Percentiles rank a stretch among this genome's conserved stretches.
phyloP scores from a whole-genome alignment of 2,888 invertebrate genomes.

The Heliconius ismenius region DNA sequence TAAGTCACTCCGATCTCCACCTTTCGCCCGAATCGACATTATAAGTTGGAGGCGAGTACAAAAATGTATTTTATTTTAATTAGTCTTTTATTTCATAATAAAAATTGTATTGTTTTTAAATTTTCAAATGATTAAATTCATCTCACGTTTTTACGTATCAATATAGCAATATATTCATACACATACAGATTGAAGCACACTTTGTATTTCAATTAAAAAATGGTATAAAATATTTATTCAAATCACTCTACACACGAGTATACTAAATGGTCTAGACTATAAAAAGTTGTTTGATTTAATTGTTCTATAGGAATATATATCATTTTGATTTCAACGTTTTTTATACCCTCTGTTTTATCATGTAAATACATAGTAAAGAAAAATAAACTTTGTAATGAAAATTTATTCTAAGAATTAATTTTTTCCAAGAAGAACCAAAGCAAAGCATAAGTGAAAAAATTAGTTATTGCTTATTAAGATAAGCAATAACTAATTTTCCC shows the following conservation, averaged over 20 bases:
- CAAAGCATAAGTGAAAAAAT: no score
- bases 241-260: not conserved
- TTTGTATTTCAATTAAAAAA: slow-evolving; percentile 1
- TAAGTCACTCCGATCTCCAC: not conserved
- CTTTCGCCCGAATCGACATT: not conserved
- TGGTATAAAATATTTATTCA: not conserved
- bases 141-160: not conserved
- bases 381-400: no score
- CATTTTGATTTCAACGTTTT: not conserved
- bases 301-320: not conserved
- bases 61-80: not conserved
- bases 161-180: not conserved
- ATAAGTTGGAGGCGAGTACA: not conserved
- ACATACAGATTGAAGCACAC: not conserved
- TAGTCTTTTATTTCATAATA: not conserved
- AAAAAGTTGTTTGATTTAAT: not conserved
- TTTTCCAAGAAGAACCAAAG: no score
- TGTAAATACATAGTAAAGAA: no score
- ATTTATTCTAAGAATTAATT: no score
- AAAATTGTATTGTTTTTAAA: not conserved
- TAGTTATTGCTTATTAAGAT: no score
- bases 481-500: no score
- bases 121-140: not conserved
- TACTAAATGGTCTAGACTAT: not conserved
- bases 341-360: not conserved